These are phyloP conservation scores for Sicus ferrugineus DNA, from an alignment of 2,888 invertebrate species.

Conservation along the genomic window DNA sequence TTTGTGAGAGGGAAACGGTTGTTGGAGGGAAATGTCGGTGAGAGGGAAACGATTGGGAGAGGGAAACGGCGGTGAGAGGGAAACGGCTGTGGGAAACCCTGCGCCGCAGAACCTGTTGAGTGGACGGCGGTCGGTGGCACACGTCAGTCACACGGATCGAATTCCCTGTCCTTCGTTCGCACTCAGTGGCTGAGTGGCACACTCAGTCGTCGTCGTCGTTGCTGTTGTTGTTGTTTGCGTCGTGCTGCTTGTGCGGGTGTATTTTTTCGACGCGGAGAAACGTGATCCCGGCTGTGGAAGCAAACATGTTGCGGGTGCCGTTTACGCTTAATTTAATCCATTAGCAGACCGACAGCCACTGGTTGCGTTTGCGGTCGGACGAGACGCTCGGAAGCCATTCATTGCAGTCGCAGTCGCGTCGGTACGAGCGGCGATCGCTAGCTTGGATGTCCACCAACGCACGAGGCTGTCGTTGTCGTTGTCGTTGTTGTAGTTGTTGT, in stretches of 20 bases:
- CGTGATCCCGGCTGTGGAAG: slow-evolving; percentile 8
- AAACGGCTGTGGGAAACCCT: neutral
- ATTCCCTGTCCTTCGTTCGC: no score
- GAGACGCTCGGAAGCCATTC: neutral
- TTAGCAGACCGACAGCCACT: slow-evolving; percentile 42
- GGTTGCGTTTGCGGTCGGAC: neutral
- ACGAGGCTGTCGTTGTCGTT: neutral
- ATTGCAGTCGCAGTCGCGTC: neutral
- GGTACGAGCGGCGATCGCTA: neutral
- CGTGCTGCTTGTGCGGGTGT: slow-evolving; percentile 13
- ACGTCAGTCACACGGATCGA: neutral
- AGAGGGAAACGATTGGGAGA: no score
- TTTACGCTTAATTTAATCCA: slow-evolving; percentile 57
- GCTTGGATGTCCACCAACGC: neutral
- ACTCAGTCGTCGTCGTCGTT: neutral
- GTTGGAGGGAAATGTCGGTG: no score
- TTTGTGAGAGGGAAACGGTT: no score
- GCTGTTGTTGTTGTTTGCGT: neutral
- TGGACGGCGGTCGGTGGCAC: neutral
- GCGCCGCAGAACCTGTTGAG: neutral
- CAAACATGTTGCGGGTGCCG: slow-evolving; percentile 15
- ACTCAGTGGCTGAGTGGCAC: no score
- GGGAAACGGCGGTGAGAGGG: no score
- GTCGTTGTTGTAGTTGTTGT: neutral
- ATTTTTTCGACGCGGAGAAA: slow-evolving; percentile 16